A percentile compares a stretch with the other conserved stretches of the same genome.
phyloP scores from a whole-genome alignment of 2,797 vertebrate genomes.

The Chelon auratus region DNA sequence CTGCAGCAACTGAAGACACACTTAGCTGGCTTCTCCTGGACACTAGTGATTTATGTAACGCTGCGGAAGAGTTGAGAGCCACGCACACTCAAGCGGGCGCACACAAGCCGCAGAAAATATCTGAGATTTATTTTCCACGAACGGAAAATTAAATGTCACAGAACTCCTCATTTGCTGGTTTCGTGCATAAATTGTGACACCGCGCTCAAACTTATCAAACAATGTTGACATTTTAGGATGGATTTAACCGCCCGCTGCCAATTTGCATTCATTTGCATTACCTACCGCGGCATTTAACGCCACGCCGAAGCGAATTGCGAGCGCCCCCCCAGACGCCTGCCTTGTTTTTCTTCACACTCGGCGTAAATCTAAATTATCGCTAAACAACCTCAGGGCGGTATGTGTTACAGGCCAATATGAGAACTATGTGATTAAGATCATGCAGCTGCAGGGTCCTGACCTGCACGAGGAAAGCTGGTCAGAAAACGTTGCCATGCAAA shows the following conservation, averaged over 20 bases:
- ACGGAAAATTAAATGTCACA: slow-evolving; percentile 25
- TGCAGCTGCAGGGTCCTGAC: slow-evolving; percentile 16
- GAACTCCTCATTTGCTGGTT: slow-evolving; percentile 22
- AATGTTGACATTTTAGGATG: slow-evolving; percentile 24
- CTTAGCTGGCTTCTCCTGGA: not conserved
- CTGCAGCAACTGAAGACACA: slow-evolving; percentile 13
- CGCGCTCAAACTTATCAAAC: slow-evolving; percentile 19
- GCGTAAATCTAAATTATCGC: not conserved
- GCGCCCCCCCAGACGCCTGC: not conserved
- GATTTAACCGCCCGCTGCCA: slow-evolving; percentile 1
- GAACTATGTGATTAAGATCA: not conserved
- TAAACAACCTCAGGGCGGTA: not conserved
- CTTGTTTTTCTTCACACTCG: not conserved
- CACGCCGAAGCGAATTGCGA: not conserved
- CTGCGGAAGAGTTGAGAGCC: slow-evolving; percentile 3
- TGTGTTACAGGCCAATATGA: not conserved
- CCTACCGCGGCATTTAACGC: not conserved
- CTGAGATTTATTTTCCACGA: not conserved
- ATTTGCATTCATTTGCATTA: slow-evolving; percentile 26
- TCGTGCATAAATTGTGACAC: not conserved
- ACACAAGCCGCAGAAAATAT: not conserved
- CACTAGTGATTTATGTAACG: too few species aligned
- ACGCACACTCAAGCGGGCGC: not conserved
- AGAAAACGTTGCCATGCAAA: not conserved
- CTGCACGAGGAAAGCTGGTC: slow-evolving; percentile 2